These are phyloP conservation scores for Actinemys pallida DNA, from an alignment of 2,113 vertebrate species.

Conservation along the genomic window DNA sequence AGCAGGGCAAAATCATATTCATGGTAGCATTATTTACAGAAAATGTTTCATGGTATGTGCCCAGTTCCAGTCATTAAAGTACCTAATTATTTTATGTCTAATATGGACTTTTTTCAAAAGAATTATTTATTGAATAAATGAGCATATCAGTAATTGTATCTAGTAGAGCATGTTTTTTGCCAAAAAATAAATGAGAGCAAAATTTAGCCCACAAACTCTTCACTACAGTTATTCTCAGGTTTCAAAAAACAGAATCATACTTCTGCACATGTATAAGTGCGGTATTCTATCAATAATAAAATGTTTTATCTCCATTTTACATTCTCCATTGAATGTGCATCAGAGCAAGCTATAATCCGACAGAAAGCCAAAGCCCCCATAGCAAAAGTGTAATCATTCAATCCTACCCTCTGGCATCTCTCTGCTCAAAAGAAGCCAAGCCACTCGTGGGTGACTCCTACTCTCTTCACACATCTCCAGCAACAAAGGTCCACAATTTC, in stretches of 20 bases:
- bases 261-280: neutral
- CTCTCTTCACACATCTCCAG: neutral
- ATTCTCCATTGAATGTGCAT: neutral
- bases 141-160: neutral
- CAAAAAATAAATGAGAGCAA: neutral
- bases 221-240: neutral
- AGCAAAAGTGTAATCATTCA: neutral
- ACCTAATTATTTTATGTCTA: neutral
- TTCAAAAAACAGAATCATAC: neutral
- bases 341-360: neutral
- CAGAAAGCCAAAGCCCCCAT: neutral
- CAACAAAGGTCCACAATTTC: neutral
- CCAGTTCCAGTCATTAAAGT: neutral
- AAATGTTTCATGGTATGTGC: neutral
- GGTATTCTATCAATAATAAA: neutral
- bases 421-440: neutral
- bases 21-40: neutral
- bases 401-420: neutral
- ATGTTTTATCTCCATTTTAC: neutral
- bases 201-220: neutral
- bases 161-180: neutral
- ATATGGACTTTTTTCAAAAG: neutral
- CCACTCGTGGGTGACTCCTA: neutral
- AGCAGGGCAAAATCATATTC: neutral
- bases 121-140: neutral